These are phyloP conservation scores for Sandelia bainsii DNA, from an alignment of 2,797 vertebrate species.

Conservation along the genomic window DNA sequence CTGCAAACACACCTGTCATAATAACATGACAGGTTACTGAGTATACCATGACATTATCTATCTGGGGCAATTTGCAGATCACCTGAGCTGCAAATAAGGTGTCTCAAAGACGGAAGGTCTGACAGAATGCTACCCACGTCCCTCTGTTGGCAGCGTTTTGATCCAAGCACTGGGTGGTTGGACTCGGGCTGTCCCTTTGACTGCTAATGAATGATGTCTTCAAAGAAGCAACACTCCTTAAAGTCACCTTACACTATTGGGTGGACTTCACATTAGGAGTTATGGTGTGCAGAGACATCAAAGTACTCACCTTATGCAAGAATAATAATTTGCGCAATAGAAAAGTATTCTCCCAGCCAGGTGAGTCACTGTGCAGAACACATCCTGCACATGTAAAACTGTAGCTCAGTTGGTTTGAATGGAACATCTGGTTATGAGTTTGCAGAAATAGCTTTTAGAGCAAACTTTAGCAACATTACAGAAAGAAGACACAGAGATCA, in stretches of 20 bases:
- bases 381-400: not conserved
- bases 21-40: slow-evolving; percentile 61
- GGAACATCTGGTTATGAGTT: not conserved
- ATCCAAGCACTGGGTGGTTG: slow-evolving; percentile 51
- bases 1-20: slow-evolving; percentile 64
- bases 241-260: slow-evolving; percentile 62
- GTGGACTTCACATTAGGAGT: slow-evolving; percentile 16
- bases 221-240: slow-evolving; percentile 52
- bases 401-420: not conserved
- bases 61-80: slow-evolving; percentile 68
- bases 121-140: slow-evolving; percentile 58
- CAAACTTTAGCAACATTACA: slow-evolving; percentile 5
- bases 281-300: slow-evolving; percentile 35
- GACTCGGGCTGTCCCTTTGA: slow-evolving; percentile 48
- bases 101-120: slow-evolving; percentile 60
- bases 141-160: slow-evolving; percentile 62
- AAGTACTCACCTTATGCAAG: slow-evolving; percentile 41
- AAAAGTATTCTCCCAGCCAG: slow-evolving; percentile 10
- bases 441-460: not conserved
- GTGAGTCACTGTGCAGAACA: not conserved
- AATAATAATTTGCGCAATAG: slow-evolving; percentile 8
- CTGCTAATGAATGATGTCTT: slow-evolving; percentile 73
- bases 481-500: not conserved
- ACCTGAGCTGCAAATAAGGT: slow-evolving; percentile 68
- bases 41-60: slow-evolving; percentile 64